A percentile compares a stretch with the other conserved stretches of the same genome.
Evolutionary conservation across 1,140 invertebrate genomes (phyloP).

Genomic region (Leptinotarsa undecemlineata): DNA sequence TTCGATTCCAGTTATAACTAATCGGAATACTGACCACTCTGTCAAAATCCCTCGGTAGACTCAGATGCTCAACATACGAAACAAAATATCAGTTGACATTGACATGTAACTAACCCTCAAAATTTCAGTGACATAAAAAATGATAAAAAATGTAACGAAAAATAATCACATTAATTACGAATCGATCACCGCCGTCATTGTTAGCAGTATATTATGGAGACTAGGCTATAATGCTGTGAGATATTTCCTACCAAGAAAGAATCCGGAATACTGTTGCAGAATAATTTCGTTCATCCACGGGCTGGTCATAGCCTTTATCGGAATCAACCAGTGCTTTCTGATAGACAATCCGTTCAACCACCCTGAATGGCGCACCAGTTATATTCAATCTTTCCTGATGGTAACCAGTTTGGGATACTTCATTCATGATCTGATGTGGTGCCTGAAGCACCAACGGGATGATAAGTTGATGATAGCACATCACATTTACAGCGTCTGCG

Average conservation of each 20-base stretch:
- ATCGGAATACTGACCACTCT: too few relatives aligned
- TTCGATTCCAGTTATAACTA: too few relatives aligned
- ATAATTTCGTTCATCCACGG: conserved; percentile 57
- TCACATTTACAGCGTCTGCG: conserved; percentile 58
- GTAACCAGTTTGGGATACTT: conserved; percentile 61
- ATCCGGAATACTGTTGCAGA: conserved; percentile 57
- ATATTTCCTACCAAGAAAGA: conserved; percentile 32
- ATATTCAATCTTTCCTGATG: conserved; percentile 42
- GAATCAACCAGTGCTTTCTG: conserved; percentile 55
- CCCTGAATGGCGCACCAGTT: conserved; percentile 42
- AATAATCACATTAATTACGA: conserved; percentile 35
- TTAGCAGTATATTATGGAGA: conserved; percentile 34
- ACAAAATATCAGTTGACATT: neutral
- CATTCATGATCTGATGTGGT: conserved; percentile 63
- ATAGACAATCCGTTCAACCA: conserved; percentile 44
- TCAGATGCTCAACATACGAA: too few relatives aligned
- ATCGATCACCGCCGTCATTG: conserved; percentile 28
- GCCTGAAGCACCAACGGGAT: conserved; percentile 55
- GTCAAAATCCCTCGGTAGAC: too few relatives aligned
- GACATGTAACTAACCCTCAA: conserved; percentile 2
- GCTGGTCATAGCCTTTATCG: conserved; percentile 52
- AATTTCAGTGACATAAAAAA: conserved; percentile 9
- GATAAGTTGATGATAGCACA: conserved; percentile 60
- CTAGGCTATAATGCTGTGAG: conserved; percentile 27
- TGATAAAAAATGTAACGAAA: conserved; percentile 15